These are phyloP conservation scores for Apocheima hispidaria DNA, from an alignment of 2,888 invertebrate genomes.

Conservation along the genomic window DNA sequence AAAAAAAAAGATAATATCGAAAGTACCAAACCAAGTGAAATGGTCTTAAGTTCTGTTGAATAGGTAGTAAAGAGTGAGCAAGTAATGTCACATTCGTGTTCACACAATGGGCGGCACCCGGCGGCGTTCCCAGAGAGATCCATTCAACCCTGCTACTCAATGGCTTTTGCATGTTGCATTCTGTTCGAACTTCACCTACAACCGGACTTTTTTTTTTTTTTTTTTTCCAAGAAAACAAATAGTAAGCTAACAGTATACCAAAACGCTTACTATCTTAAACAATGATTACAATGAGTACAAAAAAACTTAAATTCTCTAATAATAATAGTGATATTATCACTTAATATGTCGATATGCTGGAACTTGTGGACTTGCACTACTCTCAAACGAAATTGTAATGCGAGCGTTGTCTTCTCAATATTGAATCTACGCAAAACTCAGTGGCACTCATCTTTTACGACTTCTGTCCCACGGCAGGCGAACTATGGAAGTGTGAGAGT, in stretches of 20 bases:
- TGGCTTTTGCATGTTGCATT: conserved; percentile 77
- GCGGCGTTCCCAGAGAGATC: conserved; percentile 56
- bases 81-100: conserved; percentile 58
- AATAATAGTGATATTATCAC: too few relatives aligned
- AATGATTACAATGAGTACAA: too few relatives aligned
- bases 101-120: conserved; percentile 55
- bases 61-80: conserved; percentile 40
- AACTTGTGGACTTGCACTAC: conserved; percentile 44
- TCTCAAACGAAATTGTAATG: conserved; percentile 49
- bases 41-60: conserved; percentile 6
- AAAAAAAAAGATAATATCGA: not conserved
- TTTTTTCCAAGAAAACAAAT: too few relatives aligned
- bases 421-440: conserved; percentile 24
- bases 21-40: not conserved
- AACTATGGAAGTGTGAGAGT: conserved; percentile 9
- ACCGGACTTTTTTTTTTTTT: too few relatives aligned
- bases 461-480: conserved; percentile 12
- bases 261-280: too few relatives aligned
- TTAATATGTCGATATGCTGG: too few relatives aligned
- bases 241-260: too few relatives aligned
- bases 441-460: conserved; percentile 17
- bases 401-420: conserved; percentile 32
- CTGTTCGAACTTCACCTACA: conserved; percentile 56
- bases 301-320: too few relatives aligned
- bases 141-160: conserved; percentile 66